Base-by-base conservation (phyloP, 1,140 invertebrate genomes). In the Sesamia nonagrioides region DNA sequence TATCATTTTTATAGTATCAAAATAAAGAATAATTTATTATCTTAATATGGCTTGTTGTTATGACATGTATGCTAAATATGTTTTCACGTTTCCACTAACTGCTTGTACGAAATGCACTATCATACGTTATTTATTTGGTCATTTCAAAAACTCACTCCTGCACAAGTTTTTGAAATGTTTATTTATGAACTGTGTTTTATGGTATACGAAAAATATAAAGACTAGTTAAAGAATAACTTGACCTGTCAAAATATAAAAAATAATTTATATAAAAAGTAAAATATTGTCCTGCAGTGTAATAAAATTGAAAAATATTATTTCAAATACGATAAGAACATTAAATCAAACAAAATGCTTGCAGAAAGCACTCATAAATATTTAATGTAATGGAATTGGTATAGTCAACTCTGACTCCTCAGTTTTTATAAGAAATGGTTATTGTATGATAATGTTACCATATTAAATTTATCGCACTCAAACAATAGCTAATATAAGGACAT, bases 41-140 rank as follows among this genome's bases (percentile, higher is more conserved):
- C 21, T 61, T 21, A 18, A 4, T 50, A 8, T 27, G 18, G 6
- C 21, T 21, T 50, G 2, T 5, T 50, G 6, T 33, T 8, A 15
- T 17, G 45, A 58, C 8, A 5, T 15, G 73, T 76, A 27, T 66
- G 27, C 58, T 76, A 76, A 76, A 50, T 76, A 76, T 76, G 73
- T 76, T 76, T 63, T 66, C 50, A 35, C 15, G 27, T 37, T 18
- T 35, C 27, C 0, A 54, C 27, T 60, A 40, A 76, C 77, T 79
- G 78, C 58, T 56, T 75, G 48, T 80, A 11, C 71, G n/a, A n/a
- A n/a, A n/a, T 63, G 79, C 77, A 77, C 68, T 61, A 54, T 75
- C 60, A 77, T 66, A 77, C 81, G 79, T 83, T 77, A 79, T 48
- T 72, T 54, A n/a, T 17, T 54, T 71, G 2, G 11, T 1, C 35